Evolutionary conservation across 1,140 invertebrate species (phyloP), one percentile per base, ranked within the genome.

Genomic region (Onthophagus taurus): DNA sequence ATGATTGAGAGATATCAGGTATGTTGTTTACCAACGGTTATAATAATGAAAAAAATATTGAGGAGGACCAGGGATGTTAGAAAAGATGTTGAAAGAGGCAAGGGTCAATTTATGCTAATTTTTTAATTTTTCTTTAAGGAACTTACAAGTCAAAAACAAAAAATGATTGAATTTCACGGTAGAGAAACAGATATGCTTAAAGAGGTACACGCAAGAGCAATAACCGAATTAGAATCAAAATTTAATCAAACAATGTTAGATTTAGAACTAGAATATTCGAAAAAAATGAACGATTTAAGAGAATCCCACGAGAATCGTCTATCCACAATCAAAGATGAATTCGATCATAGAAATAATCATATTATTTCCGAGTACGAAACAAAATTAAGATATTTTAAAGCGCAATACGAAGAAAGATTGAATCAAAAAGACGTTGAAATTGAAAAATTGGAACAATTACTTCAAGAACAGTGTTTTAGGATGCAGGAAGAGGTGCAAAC

Each of bases 221-320:
- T 43, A 19, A 43, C 41, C 8, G 31, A 43, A 3, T 3, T 41
- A 4, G 38, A 41, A 29, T 16, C 21, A 3, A 41, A 41, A 41
- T 29, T 26, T 29, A 41, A 11, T 2, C 21, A 43, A 34, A 33
- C 31, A 17, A 19, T 31, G 17, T 11, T 11, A 43, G 41, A 34
- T 12, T 30, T 31, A 33, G 41, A 43, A 18, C 8, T 18, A 9
- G 41, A 43, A 16, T 58, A 57, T 36, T 17, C 18, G 17, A 36
- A 26, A 11, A 35, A 34, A 21, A n/a, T 36, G 14, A 13, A 36
- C 11, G 33, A 36, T 6, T 24, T 44, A 23, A 36, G 29, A 29
- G 12, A 20, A 16, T 18, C 2, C 9, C 30, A 36, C 4, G 31
- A 35, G 19, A 44, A 36, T 9, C 35, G 19, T 13, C 19, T 36